Base-by-base conservation (phyloP, 2,888 invertebrate species). In the Cybosia mesomella region DNA sequence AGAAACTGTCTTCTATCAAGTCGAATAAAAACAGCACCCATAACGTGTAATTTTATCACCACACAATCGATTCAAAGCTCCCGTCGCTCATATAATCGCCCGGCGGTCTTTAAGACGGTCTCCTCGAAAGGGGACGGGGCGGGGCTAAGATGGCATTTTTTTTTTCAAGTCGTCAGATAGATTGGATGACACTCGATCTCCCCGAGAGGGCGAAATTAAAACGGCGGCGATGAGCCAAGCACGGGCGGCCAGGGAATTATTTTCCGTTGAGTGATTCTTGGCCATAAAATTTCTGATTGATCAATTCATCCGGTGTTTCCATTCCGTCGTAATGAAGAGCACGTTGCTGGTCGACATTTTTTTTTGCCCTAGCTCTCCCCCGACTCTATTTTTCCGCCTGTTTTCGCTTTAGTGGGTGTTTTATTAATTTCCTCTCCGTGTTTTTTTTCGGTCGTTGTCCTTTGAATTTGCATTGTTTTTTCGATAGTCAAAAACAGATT, bases 141-240 rank as follows among this genome's bases (percentile, higher is more conserved):
- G 82, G 84, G 81, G 81, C 78, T 77, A 76, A 76, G 85, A 84
- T 81, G 82, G 83, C 79, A 79, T 85, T 88, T 92, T 91, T 92
- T n/a, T 92, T 91, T 89, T 85, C 84, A 84, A 91, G 89, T 89
- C 91, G 91, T 91, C 93, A 91, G 92, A 93, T 92, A 95, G 94
- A 95, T 95, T 94, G 93, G 93, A 95, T 91, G 94, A 94, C 94
- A 95, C 94, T 92, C 94, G 94, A 95, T 93, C 94, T 92, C 93
- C 92, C 93, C 91, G 86, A 91, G 93, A 92, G 92, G 88, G 90
- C 92, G 90, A 92, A 95, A 94, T 95, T 94, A 95, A 95, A 95
- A 94, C 91, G 92, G 89, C 90, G 91, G 92, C 92, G 92, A 93
- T 93, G 94, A 92, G 91, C 92, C 93, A 87, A 88, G 89, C 89